A percentile compares a stretch with the other conserved stretches of the same genome.
phyloP scores from a whole-genome alignment of 2,113 vertebrate genomes.

The Onychostruthus taczanowskii region DNA sequence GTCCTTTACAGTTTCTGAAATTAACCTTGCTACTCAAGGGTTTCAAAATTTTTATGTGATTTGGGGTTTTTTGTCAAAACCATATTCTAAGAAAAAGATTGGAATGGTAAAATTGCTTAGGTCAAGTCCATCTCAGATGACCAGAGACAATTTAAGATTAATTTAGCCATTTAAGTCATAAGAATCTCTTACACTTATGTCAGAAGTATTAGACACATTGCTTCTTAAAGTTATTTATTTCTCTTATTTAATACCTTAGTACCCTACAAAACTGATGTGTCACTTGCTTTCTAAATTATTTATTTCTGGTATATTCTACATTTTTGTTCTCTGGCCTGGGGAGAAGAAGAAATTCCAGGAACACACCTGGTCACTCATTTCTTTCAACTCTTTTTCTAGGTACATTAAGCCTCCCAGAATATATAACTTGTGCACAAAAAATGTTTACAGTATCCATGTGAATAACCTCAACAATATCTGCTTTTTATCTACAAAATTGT shows the following conservation, averaged over 20 bases:
- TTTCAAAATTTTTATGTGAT: neutral
- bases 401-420: neutral
- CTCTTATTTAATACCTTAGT: neutral
- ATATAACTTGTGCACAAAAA: neutral
- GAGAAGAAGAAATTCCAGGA: neutral
- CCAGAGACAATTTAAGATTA: neutral
- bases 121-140: neutral
- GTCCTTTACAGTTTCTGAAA: neutral
- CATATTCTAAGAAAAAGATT: neutral
- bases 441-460: neutral
- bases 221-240: neutral
- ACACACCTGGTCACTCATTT: neutral
- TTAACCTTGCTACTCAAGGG: neutral
- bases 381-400: neutral
- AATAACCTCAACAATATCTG: neutral
- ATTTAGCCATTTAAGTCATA: neutral
- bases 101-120: neutral
- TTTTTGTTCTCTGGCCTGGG: neutral
- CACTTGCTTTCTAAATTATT: neutral
- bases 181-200: neutral
- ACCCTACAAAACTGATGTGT: neutral
- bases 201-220: neutral
- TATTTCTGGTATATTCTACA: neutral
- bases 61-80: rapidly evolving
- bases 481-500: neutral